Evolutionary conservation across 2,113 vertebrate genomes (phyloP), one percentile per base, ranked within the genome.

Genomic region (Prionailurus viverrinus): DNA sequence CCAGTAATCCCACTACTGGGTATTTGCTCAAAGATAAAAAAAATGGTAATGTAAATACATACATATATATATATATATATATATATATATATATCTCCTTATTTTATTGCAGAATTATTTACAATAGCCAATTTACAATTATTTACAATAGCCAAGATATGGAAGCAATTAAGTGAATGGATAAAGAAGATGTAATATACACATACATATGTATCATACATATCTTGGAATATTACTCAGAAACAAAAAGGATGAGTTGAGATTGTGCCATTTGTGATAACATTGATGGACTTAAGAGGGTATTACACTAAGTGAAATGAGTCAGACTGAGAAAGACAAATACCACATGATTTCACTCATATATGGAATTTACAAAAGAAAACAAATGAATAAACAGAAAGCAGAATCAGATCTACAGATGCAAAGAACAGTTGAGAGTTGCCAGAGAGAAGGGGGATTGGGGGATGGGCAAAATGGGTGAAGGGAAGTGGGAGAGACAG

Each of bases 61-160:
- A 45, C 0, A 45, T 1, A 45, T 45, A 45, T 45, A 45, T 45
- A 45, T 45, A 8, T 7, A 8, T 1, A 45, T 8, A 8, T 1
- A 8, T 8, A 45, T 45, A 8, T 7, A 45, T 45, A 9, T 45
- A 9, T 45, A 45, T 45, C 7, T 7, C 45, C 45, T 45, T 45
- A 45, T 74, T 45, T 45, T 74, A 27, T 14, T 41, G 73, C 41
- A 45, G 39, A 12, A 45, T 41, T 74, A 74, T 74, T 45, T 45
- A 45, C 12, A 74, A 29, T 0, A 74, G 73, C 39, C 39, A 74
- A 36, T 36, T 36, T 36, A 36, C 36, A 36, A 74, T 45, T 74
- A 74, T 74, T 45, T 45, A 45, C 12, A 74, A 29, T 0, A 74
- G 73, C 39, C 39, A 74, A 74, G 12, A 14, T 74, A 74, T 8